Evolutionary conservation across 2,888 invertebrate genomes (phyloP), one percentile per base, ranked within the genome.

Genomic region (Zeuzera pyrina): DNA sequence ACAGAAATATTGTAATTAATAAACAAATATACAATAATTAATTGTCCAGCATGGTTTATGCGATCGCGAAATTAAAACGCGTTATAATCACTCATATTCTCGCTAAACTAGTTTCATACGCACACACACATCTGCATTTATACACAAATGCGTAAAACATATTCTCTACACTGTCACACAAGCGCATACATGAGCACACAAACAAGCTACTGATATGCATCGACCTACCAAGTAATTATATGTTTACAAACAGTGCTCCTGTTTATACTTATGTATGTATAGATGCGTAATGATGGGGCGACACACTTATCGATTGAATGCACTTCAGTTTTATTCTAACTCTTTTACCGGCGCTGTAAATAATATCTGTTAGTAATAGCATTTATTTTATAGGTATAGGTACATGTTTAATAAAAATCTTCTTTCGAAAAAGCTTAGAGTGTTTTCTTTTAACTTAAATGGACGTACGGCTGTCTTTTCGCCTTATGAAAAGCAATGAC

Each of bases 151-250:
- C n/a, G n/a, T 26, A 22, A 33, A 15, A 27, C 29, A 16, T 33
- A 38, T 23, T 19, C 34, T 16, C 32, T 29, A 29, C 26, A 23
- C 16, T 29, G 12, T 21, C 16, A 12, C 7, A 19, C 14, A 29
- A 29, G 19, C 15, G 16, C n/a, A 14, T n/a, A 40, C 39, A 42
- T 39, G 35, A 29, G 31, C 31, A 38, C 38, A 36, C 29, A 40
- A 32, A 25, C 36, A 45, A 34, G 37, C 46, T 44, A 41, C 54
- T 64, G 81, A 79, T 79, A 81, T 78, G 77, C 81, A 81, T 76
- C 78, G 68, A 71, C 72, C 69, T 76, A 81, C 79, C 74, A 65
- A 72, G 68, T 83, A 83, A 83, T 81, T 79, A 81, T 78, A 83
- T 79, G 79, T 81, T 83, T 81, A 76, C 78, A 67, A 78, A 76